A percentile compares a stretch with the other conserved stretches of the same genome.
Conservation (phyloP, 64 coral and sea anemone genomes). For the Montipora sp. region DNA sequence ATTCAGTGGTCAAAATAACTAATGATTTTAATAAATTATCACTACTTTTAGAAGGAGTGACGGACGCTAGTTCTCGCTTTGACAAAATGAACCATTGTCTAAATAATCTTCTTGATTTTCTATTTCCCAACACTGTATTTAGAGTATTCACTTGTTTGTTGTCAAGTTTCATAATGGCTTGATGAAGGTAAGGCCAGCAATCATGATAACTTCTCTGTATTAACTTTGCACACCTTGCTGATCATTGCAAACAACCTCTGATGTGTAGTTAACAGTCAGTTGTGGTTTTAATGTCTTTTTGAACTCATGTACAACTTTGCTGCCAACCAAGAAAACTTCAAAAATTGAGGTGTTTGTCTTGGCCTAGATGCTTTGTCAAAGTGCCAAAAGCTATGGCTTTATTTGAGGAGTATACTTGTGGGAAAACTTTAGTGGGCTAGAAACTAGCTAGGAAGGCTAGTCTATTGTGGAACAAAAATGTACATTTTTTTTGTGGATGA, state of each 20-base stretch:
- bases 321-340: too few relatives aligned
- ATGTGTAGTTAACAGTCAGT: background rate
- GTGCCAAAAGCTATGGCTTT: background rate
- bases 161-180: conserved; percentile 89
- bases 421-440: too few relatives aligned
- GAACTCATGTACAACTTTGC: background rate
- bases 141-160: conserved; percentile 82
- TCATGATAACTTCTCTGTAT: background rate
- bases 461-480: too few relatives aligned
- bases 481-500: background rate
- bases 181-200: conserved; percentile 39
- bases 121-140: conserved; percentile 87
- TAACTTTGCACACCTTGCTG: background rate
- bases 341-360: background rate
- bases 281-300: background rate
- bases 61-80: background rate
- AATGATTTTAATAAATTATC: background rate
- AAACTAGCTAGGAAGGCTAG: too few relatives aligned
- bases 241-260: background rate
- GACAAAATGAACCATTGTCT: conserved; percentile 53
- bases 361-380: background rate
- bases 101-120: conserved; percentile 91
- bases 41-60: background rate
- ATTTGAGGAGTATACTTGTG: too few relatives aligned
- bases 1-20: conserved; percentile 20